These are phyloP conservation scores for Garra rufa DNA, from an alignment of 2,113 vertebrate genomes.

Conservation along the genomic window DNA sequence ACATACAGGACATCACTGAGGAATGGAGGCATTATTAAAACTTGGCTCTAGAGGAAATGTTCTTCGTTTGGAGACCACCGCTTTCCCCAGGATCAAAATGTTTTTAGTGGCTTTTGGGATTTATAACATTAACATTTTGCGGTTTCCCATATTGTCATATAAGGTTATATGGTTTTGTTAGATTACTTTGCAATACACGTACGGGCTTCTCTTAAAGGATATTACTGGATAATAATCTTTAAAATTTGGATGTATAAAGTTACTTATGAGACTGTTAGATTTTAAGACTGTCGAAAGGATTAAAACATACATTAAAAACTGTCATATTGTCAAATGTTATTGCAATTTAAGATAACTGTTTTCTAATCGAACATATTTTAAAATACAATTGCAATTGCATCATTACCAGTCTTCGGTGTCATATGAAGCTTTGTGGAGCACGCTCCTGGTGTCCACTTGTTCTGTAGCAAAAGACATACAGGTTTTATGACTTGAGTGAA, in stretches of 20 bases:
- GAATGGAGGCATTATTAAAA: constrained; percentile 18
- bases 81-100: constrained; percentile 12
- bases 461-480: background rate
- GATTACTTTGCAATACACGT: constrained; percentile 47
- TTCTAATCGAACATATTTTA: too few relatives aligned
- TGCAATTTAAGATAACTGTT: too few relatives aligned
- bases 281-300: too few relatives aligned
- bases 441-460: background rate
- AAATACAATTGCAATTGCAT: too few relatives aligned
- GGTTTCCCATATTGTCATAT: constrained; percentile 51
- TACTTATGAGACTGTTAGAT: too few relatives aligned
- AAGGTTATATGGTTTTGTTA: constrained; percentile 39
- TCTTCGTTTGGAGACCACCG: constrained; percentile 25
- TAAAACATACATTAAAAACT: too few relatives aligned
- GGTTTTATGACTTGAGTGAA: background rate
- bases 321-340: too few relatives aligned
- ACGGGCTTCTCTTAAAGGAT: background rate
- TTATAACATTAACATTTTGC: constrained; percentile 47
- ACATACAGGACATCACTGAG: constrained; percentile 39
- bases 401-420: too few relatives aligned
- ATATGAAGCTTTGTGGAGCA: background rate
- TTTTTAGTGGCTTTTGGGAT: constrained; percentile 46
- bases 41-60: constrained; percentile 33
- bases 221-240: background rate
- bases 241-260: background rate